Base-by-base conservation (phyloP, 2,888 invertebrate genomes). In the Ophion slaviceki region DNA sequence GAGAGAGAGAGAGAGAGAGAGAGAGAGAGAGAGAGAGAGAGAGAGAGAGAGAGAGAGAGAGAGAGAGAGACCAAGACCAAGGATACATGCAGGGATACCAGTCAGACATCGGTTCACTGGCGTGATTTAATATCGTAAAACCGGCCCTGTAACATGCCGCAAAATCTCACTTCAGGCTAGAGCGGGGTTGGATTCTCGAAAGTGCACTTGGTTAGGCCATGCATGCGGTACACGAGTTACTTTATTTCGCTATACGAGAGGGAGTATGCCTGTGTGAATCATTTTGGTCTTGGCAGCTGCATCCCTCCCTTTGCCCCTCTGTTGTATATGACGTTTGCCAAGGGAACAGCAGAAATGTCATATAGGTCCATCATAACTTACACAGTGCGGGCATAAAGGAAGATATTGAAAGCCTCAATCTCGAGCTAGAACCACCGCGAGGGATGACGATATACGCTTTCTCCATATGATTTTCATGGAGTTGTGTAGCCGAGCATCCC, bases 101-200 rank as follows among this genome's bases (percentile, higher is more conserved):
- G 80, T 71, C 78, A 40, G 71, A 53, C 78, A 66, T 28, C 66
- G 67, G 66, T 71, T 59, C 80, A 72, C n/a, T 82, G 86, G 85
- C 82, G 89, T 89, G 91, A 91, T 91, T 91, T 89, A 90, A 91
- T 91, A 89, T 91, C 89, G 89, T 88, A 89, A 89, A 89, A 89
- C 89, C 85, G 87, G 80, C 87, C 47, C 24, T 85, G 90, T 88
- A 89, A 90, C 90, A 89, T 85, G 87, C 90, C 90, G 86, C 90
- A 88, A 90, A 89, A 90, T 88, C 85, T 78, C 88, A 85, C 87
- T 88, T 87, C 72, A 87, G 81, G 88, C 66, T 47, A 74, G 59
- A 40, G 40, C 61, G 20, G 66, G 62, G 45, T 28, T 53, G 53
- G 45, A 66, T 67, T 61, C 70, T 66, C 40, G 47, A 45, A 47